Base-by-base conservation (phyloP, 1,140 invertebrate species). In the Drosophila burlai region DNA sequence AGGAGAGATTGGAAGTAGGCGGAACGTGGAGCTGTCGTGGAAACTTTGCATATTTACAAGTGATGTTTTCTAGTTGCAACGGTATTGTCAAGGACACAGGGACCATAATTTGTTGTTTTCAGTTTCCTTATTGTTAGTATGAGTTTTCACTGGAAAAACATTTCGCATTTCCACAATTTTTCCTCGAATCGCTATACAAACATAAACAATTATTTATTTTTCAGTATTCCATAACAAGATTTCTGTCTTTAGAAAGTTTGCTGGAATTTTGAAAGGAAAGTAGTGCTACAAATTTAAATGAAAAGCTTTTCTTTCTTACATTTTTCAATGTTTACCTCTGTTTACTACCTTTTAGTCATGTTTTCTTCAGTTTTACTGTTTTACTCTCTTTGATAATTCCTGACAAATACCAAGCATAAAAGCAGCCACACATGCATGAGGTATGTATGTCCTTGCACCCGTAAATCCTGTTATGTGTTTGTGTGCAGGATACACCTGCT, bases 141-240 rank as follows among this genome's bases (percentile, higher is more conserved):
- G 50, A 43, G 43, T 40, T 71, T 72, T 58, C 68, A 29, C 36
- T 36, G 43, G 52, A 42, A 72, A 71, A 49, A 36, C 50, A 72
- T 42, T 58, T 68, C 13, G 36, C 34, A 24, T 29, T 55, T 34
- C 1, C 24, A 9, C 5, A 2, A 31, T 18, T 45, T 36, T 50
- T 15, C 3, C 38, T 16, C 3, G n/a, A 67, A 16, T 66, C 11
- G n/a, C n/a, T 24, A 40, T 15, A 24, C n/a, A 38, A 38, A n/a
- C 24, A 24, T 24, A 34, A 71, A 42, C 31, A 31, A 31, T 31
- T 49, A 47, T 10, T 40, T 69, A 11, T 46, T 13, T n/a, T 54
- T 8, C 24, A 24, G 24, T 54, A 38, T 24, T 38, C 10, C 3
- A 24, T 54, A 13, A 21, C 4, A 54, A 3, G 31, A 21, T 21